Evolutionary conservation across 2,113 vertebrate species (phyloP).

Genomic region (Tetraodon nigroviridis): DNA sequence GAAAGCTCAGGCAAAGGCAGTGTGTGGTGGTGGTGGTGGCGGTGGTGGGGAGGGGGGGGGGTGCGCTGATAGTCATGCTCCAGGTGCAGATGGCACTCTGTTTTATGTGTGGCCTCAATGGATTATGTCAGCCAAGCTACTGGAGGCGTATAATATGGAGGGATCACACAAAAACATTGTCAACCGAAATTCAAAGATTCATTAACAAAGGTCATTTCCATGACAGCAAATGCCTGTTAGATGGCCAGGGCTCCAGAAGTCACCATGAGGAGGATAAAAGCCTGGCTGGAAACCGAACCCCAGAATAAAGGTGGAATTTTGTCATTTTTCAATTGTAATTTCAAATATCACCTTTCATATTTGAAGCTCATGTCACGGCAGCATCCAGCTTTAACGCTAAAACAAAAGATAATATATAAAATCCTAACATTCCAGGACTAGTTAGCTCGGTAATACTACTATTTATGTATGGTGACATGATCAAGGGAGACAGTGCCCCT

Average conservation of each 20-base stretch:
- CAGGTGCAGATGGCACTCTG: slow-evolving; percentile 75
- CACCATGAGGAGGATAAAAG: slow-evolving; percentile 29
- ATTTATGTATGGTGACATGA: slow-evolving; percentile 64
- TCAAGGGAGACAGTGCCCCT: slow-evolving; percentile 66
- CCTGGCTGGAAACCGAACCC: slow-evolving; percentile 29
- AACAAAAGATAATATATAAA: slow-evolving; percentile 8
- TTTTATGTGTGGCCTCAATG: slow-evolving; percentile 75
- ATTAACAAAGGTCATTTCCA: slow-evolving; percentile 73
- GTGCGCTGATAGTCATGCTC: slow-evolving; percentile 70
- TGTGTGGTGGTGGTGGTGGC: no score
- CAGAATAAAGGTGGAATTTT: slow-evolving; percentile 6
- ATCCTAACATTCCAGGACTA: slow-evolving; percentile 11
- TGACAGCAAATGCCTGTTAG: slow-evolving; percentile 62
- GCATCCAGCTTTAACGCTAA: not conserved
- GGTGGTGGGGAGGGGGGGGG: slow-evolving; percentile 2
- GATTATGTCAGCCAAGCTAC: slow-evolving; percentile 73
- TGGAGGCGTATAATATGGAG: slow-evolving; percentile 67
- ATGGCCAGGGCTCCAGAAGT: slow-evolving; percentile 50
- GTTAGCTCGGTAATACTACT: slow-evolving; percentile 24
- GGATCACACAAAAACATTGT: slow-evolving; percentile 69
- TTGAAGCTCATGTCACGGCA: not conserved
- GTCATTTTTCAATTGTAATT: no score
- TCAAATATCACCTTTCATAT: slow-evolving; percentile 1
- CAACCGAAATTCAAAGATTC: slow-evolving; percentile 70
- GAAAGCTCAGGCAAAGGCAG: slow-evolving; percentile 61